These are phyloP conservation scores for Flabesymbios commensalis DNA, from an alignment of 2,888 invertebrate genomes.

Conservation along the genomic window DNA sequence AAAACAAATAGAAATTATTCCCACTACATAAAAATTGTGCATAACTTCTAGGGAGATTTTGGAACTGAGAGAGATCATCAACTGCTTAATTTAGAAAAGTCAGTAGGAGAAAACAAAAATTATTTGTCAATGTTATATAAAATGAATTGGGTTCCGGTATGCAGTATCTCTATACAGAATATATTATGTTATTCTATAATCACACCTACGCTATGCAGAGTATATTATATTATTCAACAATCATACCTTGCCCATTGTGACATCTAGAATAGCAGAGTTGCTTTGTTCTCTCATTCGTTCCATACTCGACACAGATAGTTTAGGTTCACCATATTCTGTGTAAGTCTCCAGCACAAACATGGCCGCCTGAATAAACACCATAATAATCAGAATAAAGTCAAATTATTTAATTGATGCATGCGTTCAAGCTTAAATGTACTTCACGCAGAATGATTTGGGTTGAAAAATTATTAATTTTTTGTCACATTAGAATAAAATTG, in stretches of 20 bases:
- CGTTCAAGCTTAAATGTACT: background rate
- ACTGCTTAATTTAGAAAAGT: background rate
- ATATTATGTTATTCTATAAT: background rate
- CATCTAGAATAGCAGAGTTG: slow-evolving; percentile 42
- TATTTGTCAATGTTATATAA: background rate
- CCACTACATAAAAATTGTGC: too few relatives aligned
- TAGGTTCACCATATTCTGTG: slow-evolving; percentile 44
- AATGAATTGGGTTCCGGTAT: background rate
- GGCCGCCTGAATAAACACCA: slow-evolving; percentile 43
- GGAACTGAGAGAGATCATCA: background rate
- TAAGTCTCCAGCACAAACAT: slow-evolving; percentile 52
- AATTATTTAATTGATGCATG: background rate
- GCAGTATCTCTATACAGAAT: too few relatives aligned
- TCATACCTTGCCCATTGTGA: slow-evolving; percentile 45
- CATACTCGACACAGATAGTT: slow-evolving; percentile 42
- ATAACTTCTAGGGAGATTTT: too few relatives aligned
- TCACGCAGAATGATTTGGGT: too few relatives aligned
- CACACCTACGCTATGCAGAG: too few relatives aligned
- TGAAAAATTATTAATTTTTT: too few relatives aligned
- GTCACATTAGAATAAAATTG: slow-evolving; percentile 3
- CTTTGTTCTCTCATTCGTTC: slow-evolving; percentile 35
- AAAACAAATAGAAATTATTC: too few relatives aligned
- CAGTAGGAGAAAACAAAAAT: background rate
- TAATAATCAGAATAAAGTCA: background rate
- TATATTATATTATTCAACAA: background rate